Conservation (phyloP, 1,140 invertebrate species). For the Zaprionus africanus region DNA sequence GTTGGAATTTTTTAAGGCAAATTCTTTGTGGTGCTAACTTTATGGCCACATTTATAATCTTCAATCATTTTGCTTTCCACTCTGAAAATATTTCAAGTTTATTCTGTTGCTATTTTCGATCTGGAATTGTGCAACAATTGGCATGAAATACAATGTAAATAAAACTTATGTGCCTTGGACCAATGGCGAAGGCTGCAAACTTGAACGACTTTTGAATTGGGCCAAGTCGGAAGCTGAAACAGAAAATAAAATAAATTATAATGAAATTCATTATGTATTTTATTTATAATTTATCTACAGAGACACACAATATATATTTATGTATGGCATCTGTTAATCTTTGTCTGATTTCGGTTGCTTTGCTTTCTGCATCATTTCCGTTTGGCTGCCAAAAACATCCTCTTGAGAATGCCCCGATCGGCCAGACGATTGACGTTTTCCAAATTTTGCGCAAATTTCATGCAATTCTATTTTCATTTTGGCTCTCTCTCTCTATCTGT, state of each 20-base stretch:
- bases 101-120: slow-evolving; percentile 30
- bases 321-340: neutral
- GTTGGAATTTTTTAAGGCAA: slow-evolving; percentile 43
- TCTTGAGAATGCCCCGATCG: neutral
- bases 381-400: slow-evolving; percentile 31
- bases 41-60: slow-evolving; percentile 60
- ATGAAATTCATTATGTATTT: neutral
- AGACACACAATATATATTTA: neutral
- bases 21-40: slow-evolving; percentile 60
- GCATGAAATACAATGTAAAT: slow-evolving; percentile 60
- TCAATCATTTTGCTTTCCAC: slow-evolving; percentile 7
- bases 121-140: slow-evolving; percentile 73
- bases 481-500: slow-evolving; percentile 33
- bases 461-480: slow-evolving; percentile 41
- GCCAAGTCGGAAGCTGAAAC: slow-evolving; percentile 39
- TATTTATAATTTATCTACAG: neutral
- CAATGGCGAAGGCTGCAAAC: slow-evolving; percentile 69
- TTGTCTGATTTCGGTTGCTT: neutral
- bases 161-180: slow-evolving; percentile 29
- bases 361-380: slow-evolving; percentile 47
- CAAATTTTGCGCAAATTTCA: slow-evolving; percentile 44
- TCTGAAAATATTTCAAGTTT: slow-evolving; percentile 52
- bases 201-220: slow-evolving; percentile 69
- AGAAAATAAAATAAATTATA: neutral
- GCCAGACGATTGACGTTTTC: slow-evolving; percentile 46